phyloP scores from a whole-genome alignment of 2,113 vertebrate species.

The Paedocypris sp. region DNA sequence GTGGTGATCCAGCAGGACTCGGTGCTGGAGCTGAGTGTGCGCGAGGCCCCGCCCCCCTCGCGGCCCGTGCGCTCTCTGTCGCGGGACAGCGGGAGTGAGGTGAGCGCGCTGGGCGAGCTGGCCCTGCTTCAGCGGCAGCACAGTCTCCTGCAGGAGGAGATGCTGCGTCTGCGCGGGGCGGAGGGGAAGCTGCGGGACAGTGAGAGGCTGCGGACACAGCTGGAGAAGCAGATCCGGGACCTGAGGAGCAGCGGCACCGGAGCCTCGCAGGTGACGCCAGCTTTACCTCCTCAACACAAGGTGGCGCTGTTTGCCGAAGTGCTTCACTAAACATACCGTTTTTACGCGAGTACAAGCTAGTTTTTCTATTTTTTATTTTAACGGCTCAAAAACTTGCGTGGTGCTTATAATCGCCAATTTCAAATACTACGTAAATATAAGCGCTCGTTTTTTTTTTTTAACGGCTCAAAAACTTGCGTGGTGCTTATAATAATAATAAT shows the following conservation, averaged over 20 bases:
- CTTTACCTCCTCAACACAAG: too few species aligned
- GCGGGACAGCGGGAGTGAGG: slow-evolving; percentile 38
- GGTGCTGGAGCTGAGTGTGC: slow-evolving; percentile 64
- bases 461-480: too few species aligned
- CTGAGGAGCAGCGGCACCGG: slow-evolving; percentile 39
- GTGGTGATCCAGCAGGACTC: slow-evolving; percentile 76
- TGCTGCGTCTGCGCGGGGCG: slow-evolving; percentile 64
- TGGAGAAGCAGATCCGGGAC: slow-evolving; percentile 56
- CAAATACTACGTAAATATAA: too few species aligned
- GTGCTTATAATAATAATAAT: too few species aligned
- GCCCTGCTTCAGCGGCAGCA: slow-evolving; percentile 75
- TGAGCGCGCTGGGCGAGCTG: slow-evolving; percentile 59
- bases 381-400: too few species aligned
- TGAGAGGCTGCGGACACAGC: slow-evolving; percentile 59
- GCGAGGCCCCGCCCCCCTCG: slow-evolving; percentile 32
- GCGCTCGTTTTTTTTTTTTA: too few species aligned
- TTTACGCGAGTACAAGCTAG: too few species aligned
- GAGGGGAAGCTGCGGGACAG: slow-evolving; percentile 72
- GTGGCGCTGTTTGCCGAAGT: too few species aligned
- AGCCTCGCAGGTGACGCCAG: slow-evolving; percentile 13
- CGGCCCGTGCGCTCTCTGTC: slow-evolving; percentile 53
- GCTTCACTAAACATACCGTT: too few species aligned
- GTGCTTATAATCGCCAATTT: too few species aligned
- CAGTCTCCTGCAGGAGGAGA: slow-evolving; percentile 74
- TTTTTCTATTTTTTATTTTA: too few species aligned